Evolutionary conservation across 2,113 vertebrate genomes (phyloP).

Genomic region (Pedionomus torquatus): DNA sequence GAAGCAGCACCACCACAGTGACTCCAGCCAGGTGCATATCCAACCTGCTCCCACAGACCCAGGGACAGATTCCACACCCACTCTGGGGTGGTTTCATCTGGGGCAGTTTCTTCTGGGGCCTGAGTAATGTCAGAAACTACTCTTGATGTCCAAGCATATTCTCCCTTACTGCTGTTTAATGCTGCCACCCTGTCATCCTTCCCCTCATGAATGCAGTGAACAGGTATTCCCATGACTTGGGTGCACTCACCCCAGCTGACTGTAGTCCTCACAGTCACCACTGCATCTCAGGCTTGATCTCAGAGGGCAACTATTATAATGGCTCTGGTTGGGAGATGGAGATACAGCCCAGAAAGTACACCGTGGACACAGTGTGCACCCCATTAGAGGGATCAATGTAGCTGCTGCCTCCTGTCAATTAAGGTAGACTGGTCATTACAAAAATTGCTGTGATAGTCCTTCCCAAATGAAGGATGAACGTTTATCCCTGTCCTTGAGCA

Average conservation of each 20-base stretch:
- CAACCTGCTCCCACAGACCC: background rate
- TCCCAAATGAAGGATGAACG: background rate
- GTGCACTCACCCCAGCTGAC: background rate
- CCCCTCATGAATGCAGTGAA: background rate
- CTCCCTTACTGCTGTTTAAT: background rate
- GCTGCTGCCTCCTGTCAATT: background rate
- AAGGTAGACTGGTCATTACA: background rate
- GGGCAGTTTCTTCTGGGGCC: background rate
- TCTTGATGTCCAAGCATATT: background rate
- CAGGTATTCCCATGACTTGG: background rate
- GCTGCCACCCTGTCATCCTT: background rate
- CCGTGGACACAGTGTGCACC: background rate
- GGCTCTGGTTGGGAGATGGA: accelerated
- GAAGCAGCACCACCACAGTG: background rate
- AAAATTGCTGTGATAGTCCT: background rate
- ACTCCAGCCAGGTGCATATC: background rate
- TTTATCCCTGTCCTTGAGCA: background rate
- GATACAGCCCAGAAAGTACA: background rate
- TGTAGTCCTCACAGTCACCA: background rate
- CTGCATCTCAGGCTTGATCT: background rate
- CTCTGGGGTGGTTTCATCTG: background rate
- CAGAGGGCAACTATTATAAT: background rate
- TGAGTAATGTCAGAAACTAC: background rate
- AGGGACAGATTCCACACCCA: accelerated
- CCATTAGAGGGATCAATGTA: accelerated